Conservation (phyloP, 2,888 invertebrate species). For the Drosophila gaucha region DNA sequence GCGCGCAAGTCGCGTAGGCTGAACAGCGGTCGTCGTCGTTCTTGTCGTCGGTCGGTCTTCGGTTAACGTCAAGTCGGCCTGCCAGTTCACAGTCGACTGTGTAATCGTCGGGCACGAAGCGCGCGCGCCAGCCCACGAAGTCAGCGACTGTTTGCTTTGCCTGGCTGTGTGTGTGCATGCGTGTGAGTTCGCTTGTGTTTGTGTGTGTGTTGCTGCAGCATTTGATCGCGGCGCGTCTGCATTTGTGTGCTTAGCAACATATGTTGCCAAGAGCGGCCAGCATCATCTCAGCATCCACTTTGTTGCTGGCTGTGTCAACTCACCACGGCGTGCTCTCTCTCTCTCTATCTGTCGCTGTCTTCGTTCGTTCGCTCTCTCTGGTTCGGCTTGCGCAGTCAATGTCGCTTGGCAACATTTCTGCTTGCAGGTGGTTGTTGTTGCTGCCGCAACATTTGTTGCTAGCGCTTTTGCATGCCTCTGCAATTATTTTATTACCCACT, state of each 20-base stretch:
- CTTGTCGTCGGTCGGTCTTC: conserved; percentile 44
- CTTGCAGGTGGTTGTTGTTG: conserved; percentile 49
- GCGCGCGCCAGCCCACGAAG: conserved; percentile 54
- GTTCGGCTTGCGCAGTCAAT: conserved; percentile 43
- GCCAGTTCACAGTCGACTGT: conserved; percentile 84
- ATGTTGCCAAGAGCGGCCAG: conserved; percentile 47
- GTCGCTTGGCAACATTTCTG: conserved; percentile 51
- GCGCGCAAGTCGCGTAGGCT: conserved; percentile 50
- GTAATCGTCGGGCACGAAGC: conserved; percentile 50
- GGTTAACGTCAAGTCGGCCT: conserved; percentile 82
- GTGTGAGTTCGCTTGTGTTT: not conserved
- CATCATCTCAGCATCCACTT: conserved; percentile 50
- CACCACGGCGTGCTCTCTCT: conserved; percentile 39
- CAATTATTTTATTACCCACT: conserved; percentile 43
- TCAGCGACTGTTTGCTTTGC: conserved; percentile 8
- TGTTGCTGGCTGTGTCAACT: conserved; percentile 43
- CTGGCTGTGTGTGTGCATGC: conserved; percentile 21
- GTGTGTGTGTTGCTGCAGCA: conserved; percentile 20
- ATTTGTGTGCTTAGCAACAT: conserved; percentile 43
- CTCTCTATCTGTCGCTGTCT: conserved; percentile 2
- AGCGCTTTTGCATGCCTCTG: conserved; percentile 14
- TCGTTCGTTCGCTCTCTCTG: not conserved
- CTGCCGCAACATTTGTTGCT: conserved; percentile 46
- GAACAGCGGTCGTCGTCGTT: conserved; percentile 1
- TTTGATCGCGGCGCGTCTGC: conserved; percentile 56